These are phyloP conservation scores for Sphenodon punctatus DNA, from an alignment of 2,797 vertebrate genomes.

Conservation along the genomic window DNA sequence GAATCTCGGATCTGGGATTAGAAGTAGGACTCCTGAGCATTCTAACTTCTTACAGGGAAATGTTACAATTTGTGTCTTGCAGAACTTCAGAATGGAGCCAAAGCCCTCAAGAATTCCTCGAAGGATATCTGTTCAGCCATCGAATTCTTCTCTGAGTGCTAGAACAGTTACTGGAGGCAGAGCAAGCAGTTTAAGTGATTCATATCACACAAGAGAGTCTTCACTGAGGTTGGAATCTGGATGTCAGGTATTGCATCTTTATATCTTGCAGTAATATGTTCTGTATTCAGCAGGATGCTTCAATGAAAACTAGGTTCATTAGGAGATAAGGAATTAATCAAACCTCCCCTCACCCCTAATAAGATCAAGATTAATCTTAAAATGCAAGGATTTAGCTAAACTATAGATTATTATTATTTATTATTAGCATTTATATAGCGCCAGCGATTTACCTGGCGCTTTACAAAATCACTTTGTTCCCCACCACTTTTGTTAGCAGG, in stretches of 20 bases:
- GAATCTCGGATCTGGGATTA: not conserved
- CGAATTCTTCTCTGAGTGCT: conserved; percentile 76
- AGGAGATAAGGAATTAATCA: not conserved
- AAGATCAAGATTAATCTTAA: not conserved
- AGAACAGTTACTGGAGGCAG: conserved; percentile 75
- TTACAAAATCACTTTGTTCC: not conserved
- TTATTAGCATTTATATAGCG: no score
- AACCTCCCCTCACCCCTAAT: not conserved
- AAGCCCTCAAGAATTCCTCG: conserved; percentile 92
- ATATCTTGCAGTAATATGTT: not conserved
- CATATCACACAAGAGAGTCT: conserved; percentile 82
- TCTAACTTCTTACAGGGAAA: conserved; percentile 21
- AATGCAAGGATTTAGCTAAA: not conserved
- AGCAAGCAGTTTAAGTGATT: conserved; percentile 78
- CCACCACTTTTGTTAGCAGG: not conserved
- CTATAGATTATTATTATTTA: not conserved
- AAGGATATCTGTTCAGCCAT: conserved; percentile 80
- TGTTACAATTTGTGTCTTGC: conserved; percentile 58
- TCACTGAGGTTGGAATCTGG: conserved; percentile 85
- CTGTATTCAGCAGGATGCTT: not conserved
- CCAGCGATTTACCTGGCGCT: not conserved
- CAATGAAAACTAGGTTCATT: not conserved
- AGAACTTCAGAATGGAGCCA: conserved; percentile 89
- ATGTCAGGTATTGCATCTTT: conserved; percentile 82
- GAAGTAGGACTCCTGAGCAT: no score